Percentiles rank a stretch among this genome's conserved stretches.
Evolutionary conservation across 2,797 vertebrate genomes (phyloP).

Genomic region (Lates japonicus): DNA sequence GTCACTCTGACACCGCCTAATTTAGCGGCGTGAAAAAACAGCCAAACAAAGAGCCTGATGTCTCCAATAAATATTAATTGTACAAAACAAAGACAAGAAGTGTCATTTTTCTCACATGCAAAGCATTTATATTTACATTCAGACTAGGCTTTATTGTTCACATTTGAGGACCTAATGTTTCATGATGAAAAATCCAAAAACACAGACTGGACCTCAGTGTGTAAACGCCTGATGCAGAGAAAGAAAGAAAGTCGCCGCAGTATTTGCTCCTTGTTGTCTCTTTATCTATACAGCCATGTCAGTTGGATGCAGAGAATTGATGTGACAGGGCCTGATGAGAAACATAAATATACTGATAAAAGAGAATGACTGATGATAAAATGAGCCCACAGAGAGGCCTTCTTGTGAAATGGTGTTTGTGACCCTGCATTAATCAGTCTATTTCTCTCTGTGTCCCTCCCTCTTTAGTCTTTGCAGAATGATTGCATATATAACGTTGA

Average conservation of each 20-base stretch:
- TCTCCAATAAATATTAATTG: conserved; percentile 68
- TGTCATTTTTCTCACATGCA: conserved; percentile 53
- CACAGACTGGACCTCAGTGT: background rate
- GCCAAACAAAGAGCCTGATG: conserved; percentile 62
- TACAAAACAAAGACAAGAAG: conserved; percentile 48
- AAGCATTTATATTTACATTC: conserved; percentile 54
- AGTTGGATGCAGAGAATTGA: conserved; percentile 36
- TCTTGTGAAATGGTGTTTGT: conserved; percentile 59
- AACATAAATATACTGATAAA: conserved; percentile 60
- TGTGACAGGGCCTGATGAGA: conserved; percentile 42
- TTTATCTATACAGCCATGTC: conserved; percentile 36
- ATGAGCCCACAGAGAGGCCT: conserved; percentile 46
- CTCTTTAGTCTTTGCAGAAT: conserved; percentile 31
- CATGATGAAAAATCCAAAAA: conserved; percentile 18
- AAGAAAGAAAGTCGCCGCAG: background rate
- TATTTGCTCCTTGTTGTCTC: conserved; percentile 17
- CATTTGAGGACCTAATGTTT: conserved; percentile 18
- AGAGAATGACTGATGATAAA: conserved; percentile 51
- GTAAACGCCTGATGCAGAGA: conserved; percentile 18
- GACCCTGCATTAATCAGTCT: conserved; percentile 67
- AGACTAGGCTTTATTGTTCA: conserved; percentile 33
- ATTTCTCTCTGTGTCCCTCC: conserved; percentile 28
- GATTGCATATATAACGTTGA: conserved; percentile 56
- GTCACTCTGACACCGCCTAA: conserved; percentile 67
- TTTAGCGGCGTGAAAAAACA: conserved; percentile 54